phyloP scores from a whole-genome alignment of 2,797 vertebrate genomes.

The Semotilus atromaculatus region DNA sequence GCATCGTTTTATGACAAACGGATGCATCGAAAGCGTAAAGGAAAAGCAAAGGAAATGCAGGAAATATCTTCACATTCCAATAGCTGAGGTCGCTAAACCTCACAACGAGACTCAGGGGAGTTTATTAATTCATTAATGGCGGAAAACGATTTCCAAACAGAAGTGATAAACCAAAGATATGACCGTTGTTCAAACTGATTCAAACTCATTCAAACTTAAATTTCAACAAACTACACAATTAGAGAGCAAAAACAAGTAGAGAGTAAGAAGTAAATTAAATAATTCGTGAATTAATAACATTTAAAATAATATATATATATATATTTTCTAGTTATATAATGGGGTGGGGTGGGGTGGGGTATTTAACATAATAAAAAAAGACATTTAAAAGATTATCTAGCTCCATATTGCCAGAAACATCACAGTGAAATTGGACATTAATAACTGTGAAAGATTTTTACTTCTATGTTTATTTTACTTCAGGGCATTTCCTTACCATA shows the following conservation, averaged over 20 bases:
- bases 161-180: not conserved
- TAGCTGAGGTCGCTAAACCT: not conserved
- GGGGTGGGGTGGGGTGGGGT: too few species aligned
- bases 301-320: too few species aligned
- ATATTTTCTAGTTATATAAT: too few species aligned
- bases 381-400: too few species aligned
- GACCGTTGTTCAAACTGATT: not conserved
- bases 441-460: too few species aligned
- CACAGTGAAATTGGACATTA: too few species aligned
- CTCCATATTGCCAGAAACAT: too few species aligned
- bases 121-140: not conserved
- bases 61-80: conserved; percentile 1
- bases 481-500: not conserved
- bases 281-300: not conserved
- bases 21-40: not conserved
- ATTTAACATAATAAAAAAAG: too few species aligned
- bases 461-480: not conserved
- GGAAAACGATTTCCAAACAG: not conserved
- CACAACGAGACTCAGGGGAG: not conserved
- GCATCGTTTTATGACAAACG: not conserved
- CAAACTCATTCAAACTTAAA: not conserved
- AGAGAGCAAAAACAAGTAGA: not conserved
- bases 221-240: not conserved
- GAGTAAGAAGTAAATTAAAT: not conserved
- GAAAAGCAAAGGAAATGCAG: not conserved